phyloP scores from a whole-genome alignment of 2,113 vertebrate genomes.

The Passer domesticus region DNA sequence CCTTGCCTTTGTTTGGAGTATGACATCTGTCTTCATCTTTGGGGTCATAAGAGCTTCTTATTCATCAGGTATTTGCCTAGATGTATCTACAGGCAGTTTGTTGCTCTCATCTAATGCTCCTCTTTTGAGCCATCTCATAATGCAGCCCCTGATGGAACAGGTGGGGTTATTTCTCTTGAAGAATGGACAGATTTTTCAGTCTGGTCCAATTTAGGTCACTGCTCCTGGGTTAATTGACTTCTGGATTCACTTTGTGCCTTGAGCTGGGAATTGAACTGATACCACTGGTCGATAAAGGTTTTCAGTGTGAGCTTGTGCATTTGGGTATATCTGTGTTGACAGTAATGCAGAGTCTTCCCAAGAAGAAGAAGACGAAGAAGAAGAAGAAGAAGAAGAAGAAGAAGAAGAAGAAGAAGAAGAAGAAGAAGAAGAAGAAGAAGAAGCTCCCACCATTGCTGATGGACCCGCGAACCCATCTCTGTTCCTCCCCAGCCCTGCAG shows the following conservation, averaged over 20 bases:
- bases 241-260: neutral
- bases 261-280: neutral
- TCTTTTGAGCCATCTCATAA: neutral
- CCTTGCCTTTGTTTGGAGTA: neutral
- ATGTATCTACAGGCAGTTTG: neutral
- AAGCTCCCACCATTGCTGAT: neutral
- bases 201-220: neutral
- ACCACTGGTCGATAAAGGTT: neutral
- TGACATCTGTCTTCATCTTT: neutral
- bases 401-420: rapidly evolving
- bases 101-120: neutral
- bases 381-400: neutral
- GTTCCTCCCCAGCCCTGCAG: neutral
- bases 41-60: neutral
- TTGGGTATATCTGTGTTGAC: neutral
- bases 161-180: neutral
- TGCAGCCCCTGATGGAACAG: neutral
- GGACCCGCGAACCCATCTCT: neutral
- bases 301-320: neutral
- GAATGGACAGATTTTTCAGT: neutral
- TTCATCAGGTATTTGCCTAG: neutral
- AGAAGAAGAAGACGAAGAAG: neutral
- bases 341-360: neutral
- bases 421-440: neutral
- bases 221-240: neutral